Base-by-base conservation (phyloP, 1,140 invertebrate species). In the Eurosta solidaginis region DNA sequence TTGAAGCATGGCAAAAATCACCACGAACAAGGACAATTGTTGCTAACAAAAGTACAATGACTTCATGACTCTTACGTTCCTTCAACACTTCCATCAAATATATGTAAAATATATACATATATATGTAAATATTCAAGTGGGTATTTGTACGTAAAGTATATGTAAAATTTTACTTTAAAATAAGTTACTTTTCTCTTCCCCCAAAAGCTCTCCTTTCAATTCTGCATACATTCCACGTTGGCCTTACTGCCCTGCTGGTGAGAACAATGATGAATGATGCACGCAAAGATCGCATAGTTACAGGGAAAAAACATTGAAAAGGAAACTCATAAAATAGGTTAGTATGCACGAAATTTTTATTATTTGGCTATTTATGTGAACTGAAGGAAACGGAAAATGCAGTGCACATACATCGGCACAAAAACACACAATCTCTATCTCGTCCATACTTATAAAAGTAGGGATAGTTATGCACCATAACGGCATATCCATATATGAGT, bases 261-360 rank as follows among this genome's bases (percentile, higher is more conserved):
- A 29, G 59, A 68, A 68, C 40, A 33, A 68, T 68, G 59, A 68
- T 68, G 59, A 68, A 68, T 68, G 59, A 68, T 68, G 59, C 59
- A 40, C 29, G 33, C 59, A 68, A 68, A 68, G 17, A 68, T 68
- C n/a, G 33, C 33, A 68, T 42, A 29, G 59, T 33, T 40, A 68
- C 36, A 20, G 9, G 33, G 59, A 63, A 63, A 40, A 63, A 63
- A 47, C 29, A 68, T n/a, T 27, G 7, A 36, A 40, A n/a, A 20
- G 59, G 59, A 68, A 42, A 33, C 59, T 68, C 59, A 68, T 40
- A 68, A 68, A 68, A 33, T 68, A 68, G 59, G 59, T 68, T 68
- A 68, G 59, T 68, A 33, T 68, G 59, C 59, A 68, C 59, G 59
- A 68, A 68, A 68, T 68, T 68, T 68, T 68, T 68, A 68, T 68